Base-by-base conservation (phyloP, 2,113 vertebrate genomes). In the Nothobranchius furzeri region DNA sequence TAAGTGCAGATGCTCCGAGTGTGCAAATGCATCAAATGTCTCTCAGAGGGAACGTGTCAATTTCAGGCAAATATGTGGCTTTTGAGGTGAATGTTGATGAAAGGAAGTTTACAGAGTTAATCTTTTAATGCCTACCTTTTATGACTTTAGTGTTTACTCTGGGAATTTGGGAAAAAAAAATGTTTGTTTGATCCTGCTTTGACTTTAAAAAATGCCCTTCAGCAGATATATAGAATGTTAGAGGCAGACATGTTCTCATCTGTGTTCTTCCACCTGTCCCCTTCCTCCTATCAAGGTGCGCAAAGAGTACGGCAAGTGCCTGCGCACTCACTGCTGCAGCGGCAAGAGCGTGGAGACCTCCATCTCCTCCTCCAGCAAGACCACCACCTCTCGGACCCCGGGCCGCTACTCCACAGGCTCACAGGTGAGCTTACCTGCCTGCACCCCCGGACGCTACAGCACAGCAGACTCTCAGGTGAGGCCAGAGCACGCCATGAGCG, bases 261-360 rank as follows among this genome's bases (percentile, higher is more conserved):
- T 45, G 45, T 55, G 14, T 49, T 15, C 56, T 45, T 43, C 36
- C 30, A 4, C 25, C 50, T 53, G 13, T 20, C 7, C 3, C 37
- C 46, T n/a, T 14, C 43, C 20, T 1, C 20, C 2, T 15, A 0
- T 5, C 6, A 77, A 99, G 98, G 98, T 99, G 72, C 95, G 98
- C n/a, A 99, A 98, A 88, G 98, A 99, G 82, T 99, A 98, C 4
- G 98, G 98, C 59, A 98, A 97, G 92, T 99, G 98, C 74, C 93
- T 99, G 77, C 95, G 96, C 24, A 97, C 96, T 0, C 96, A 98
- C 73, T 99, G 98, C 87, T 99, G 98, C 91, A 98, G 97, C 75
- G 95, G 96, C 63, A 99, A 97, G 92, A 98, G 96, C 79, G 96
- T 96, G 81, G 98, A 99, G 82, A 98, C 96, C 35, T 97, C 98